These are phyloP conservation scores for Porites divaricata DNA, from an alignment of 92 coral and sea anemone genomes.

Conservation along the genomic window DNA sequence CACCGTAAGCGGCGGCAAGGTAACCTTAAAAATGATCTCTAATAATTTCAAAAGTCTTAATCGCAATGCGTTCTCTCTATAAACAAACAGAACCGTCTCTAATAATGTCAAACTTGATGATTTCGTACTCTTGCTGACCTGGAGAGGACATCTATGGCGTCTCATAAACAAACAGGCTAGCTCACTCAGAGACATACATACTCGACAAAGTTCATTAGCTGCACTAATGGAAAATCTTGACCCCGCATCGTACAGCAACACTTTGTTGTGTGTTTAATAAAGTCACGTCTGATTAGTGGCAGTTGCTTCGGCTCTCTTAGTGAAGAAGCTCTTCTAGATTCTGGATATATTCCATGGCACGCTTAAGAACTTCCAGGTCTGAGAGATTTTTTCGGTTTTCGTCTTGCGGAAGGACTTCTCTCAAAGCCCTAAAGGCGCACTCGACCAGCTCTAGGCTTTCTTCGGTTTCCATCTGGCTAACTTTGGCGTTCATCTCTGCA, in stretches of 20 bases:
- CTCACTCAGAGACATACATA: neutral
- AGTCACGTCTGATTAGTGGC: conserved; percentile 12
- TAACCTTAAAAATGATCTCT: neutral
- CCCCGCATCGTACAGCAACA: neutral
- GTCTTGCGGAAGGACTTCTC: conserved; percentile 52
- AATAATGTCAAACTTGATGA: conserved; percentile 1
- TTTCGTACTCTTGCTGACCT: neutral
- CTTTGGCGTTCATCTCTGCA: conserved; percentile 26
- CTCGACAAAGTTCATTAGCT: conserved; percentile 1
- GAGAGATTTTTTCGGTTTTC: conserved; percentile 57
- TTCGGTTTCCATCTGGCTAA: conserved; percentile 24
- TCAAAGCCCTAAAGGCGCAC: conserved; percentile 55
- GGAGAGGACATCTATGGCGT: too few relatives aligned
- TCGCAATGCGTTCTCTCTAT: too few relatives aligned
- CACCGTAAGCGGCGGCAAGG: neutral
- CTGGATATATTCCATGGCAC: conserved; percentile 65
- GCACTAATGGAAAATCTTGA: neutral
- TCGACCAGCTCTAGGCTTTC: conserved; percentile 47
- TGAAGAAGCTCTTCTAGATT: conserved; percentile 56
- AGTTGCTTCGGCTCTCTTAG: conserved; percentile 24
- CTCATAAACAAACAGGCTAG: neutral
- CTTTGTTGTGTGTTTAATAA: too few relatives aligned
- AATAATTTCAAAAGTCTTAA: neutral
- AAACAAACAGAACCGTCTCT: too few relatives aligned
- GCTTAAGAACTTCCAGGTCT: conserved; percentile 60